Evolutionary conservation across 1,140 invertebrate genomes (phyloP).

Genomic region (Hormaphis cornu): DNA sequence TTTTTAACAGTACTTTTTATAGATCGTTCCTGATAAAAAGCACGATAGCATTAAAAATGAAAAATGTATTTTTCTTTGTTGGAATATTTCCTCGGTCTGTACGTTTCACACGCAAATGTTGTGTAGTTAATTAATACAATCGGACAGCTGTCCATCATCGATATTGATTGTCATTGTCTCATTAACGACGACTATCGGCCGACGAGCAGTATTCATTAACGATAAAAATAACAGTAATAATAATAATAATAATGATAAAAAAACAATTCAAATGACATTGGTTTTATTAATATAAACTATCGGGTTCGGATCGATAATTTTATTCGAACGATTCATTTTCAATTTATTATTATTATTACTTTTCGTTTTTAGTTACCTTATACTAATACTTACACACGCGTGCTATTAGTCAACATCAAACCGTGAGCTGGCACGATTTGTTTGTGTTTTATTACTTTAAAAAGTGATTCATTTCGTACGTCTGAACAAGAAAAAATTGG

Average conservation of each 20-base stretch:
- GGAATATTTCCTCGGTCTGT: not conserved
- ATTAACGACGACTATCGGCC: constrained; percentile 27
- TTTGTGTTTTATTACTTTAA: too few species aligned
- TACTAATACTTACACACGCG: not conserved
- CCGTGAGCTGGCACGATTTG: too few species aligned
- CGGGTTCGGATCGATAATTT: not conserved
- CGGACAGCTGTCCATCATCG: constrained; percentile 22
- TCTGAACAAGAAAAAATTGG: too few species aligned
- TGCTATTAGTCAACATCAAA: too few species aligned
- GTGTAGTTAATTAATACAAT: constrained; percentile 13
- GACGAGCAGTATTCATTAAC: constrained; percentile 10
- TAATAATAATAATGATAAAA: too few species aligned
- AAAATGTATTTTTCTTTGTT: constrained; percentile 13
- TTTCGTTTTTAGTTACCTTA: not conserved
- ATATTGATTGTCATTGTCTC: constrained; percentile 24
- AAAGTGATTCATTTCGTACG: too few species aligned
- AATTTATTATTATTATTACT: not conserved
- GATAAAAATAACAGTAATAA: not conserved
- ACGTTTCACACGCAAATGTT: not conserved
- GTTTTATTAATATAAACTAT: constrained; percentile 24
- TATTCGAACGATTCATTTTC: not conserved
- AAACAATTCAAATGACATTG: constrained; percentile 4
- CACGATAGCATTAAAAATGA: constrained; percentile 4
- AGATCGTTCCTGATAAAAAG: constrained; percentile 9
- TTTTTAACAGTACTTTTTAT: constrained; percentile 14